Conservation (phyloP, 2,888 invertebrate species). For the Psylliodes chrysocephalus region DNA sequence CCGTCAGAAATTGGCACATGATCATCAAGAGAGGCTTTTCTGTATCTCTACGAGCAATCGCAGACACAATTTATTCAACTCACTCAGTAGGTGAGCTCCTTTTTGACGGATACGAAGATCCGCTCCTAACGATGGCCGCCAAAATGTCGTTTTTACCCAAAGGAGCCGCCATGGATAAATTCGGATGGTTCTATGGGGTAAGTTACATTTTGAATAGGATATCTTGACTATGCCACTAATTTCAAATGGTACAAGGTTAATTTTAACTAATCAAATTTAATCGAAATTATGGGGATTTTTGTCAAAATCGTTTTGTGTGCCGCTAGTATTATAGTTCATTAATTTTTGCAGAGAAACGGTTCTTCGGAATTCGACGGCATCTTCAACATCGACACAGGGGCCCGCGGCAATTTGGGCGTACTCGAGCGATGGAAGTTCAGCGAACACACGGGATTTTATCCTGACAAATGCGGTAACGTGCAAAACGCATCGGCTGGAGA, state of each 20-base stretch:
- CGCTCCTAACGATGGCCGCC: constrained; percentile 74
- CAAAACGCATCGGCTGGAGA: constrained; percentile 80
- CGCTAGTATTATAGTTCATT: too few species aligned
- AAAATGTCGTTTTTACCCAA: constrained; percentile 67
- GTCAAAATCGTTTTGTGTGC: too few species aligned
- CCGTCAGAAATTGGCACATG: constrained; percentile 69
- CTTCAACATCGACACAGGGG: constrained; percentile 81
- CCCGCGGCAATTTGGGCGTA: constrained; percentile 73
- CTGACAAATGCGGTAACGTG: constrained; percentile 70
- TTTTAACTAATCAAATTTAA: too few species aligned
- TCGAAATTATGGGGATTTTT: too few species aligned
- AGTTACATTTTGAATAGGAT: constrained; percentile 42
- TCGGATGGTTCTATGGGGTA: constrained; percentile 87
- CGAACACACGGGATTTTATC: constrained; percentile 67
- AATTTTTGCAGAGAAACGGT: constrained; percentile 78
- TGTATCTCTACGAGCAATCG: constrained; percentile 68
- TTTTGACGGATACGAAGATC: constrained; percentile 84
- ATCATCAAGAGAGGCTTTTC: constrained; percentile 71
- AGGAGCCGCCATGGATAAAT: constrained; percentile 75
- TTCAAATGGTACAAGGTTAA: too few species aligned
- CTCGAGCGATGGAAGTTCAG: constrained; percentile 78
- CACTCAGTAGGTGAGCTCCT: constrained; percentile 76
- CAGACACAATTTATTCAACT: constrained; percentile 69
- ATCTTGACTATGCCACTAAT: too few species aligned
- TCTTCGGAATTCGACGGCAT: constrained; percentile 78